Evolutionary conservation across 2,888 invertebrate genomes (phyloP).

Genomic region (Peribatodes rhomboidaria): DNA sequence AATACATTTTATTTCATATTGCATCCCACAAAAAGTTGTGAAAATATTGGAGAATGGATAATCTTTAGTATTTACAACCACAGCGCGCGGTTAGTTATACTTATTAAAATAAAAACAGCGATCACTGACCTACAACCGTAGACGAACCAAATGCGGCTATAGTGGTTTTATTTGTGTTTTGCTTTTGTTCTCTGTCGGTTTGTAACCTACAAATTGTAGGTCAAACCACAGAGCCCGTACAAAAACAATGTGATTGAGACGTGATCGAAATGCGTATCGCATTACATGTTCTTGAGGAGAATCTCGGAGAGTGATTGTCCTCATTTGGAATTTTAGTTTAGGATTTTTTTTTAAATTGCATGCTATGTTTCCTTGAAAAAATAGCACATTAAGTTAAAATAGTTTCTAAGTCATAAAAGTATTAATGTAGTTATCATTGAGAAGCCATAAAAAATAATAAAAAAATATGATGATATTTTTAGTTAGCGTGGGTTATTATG

Average conservation of each 20-base stretch:
- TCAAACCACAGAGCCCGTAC: slow-evolving; percentile 36
- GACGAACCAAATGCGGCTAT: not conserved
- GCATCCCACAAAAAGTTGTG: too few species aligned
- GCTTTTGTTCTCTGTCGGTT: slow-evolving; percentile 10
- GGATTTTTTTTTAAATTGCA: not conserved
- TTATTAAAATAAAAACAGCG: not conserved
- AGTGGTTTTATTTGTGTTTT: slow-evolving; percentile 10
- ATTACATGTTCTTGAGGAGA: slow-evolving; percentile 1
- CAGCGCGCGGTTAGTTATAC: not conserved
- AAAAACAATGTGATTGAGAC: slow-evolving; percentile 31
- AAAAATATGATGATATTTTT: too few species aligned
- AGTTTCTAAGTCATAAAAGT: too few species aligned
- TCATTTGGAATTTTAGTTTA: not conserved
- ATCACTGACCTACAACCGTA: slow-evolving; percentile 4
- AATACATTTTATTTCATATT: too few species aligned
- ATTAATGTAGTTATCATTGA: too few species aligned
- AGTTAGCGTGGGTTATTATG: too few species aligned
- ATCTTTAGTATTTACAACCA: not conserved
- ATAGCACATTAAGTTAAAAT: too few species aligned
- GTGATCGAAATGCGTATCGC: slow-evolving; percentile 27
- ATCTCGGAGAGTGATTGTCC: slow-evolving; percentile 5
- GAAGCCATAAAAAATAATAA: too few species aligned
- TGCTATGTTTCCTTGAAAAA: too few species aligned
- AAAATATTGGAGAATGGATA: too few species aligned
- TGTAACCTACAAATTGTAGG: slow-evolving; percentile 29